Conservation (phyloP, 30 jellyfish, hydroid and myxozoan species). For the Sanderia malayensis region DNA sequence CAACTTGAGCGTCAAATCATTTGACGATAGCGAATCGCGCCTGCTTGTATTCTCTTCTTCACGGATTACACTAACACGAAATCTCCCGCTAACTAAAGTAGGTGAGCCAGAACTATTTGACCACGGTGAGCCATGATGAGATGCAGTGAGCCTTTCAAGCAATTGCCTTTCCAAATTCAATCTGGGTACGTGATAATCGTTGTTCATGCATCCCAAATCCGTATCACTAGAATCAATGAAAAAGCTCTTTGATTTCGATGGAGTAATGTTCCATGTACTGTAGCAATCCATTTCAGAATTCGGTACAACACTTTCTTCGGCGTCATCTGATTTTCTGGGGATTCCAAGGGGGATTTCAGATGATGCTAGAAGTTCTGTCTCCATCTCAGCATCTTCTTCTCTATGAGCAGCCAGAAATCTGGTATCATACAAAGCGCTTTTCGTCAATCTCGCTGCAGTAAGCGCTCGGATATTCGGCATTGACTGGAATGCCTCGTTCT, state of each 20-base stretch:
- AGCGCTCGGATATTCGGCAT: conserved; percentile 47
- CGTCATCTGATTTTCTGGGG: conserved; percentile 46
- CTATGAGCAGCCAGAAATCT: conserved; percentile 16
- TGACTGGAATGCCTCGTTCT: conserved; percentile 17
- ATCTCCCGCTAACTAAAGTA: conserved; percentile 45
- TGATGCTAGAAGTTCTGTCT: not conserved
- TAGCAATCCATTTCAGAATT: conserved; percentile 53
- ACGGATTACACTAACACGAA: conserved; percentile 40
- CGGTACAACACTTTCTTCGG: conserved; percentile 53
- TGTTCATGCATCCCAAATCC: conserved; percentile 22
- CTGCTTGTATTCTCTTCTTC: conserved; percentile 36
- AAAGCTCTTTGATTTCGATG: not conserved
- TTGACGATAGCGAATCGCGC: conserved; percentile 28
- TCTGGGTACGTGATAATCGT: conserved; percentile 6
- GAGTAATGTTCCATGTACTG: conserved; percentile 53
- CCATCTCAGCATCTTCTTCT: conserved; percentile 16
- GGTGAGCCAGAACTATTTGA: not conserved
- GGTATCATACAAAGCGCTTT: not conserved
- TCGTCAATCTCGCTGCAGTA: not conserved
- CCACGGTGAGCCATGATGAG: conserved; percentile 11
- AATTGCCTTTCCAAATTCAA: conserved; percentile 11
- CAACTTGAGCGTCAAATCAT: too few relatives aligned
- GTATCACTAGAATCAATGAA: conserved; percentile 40
- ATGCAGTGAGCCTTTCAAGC: conserved; percentile 18
- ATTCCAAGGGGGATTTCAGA: too few relatives aligned